These are phyloP conservation scores for Pelobates cultripes DNA, from an alignment of 2,797 vertebrate genomes.

Conservation along the genomic window DNA sequence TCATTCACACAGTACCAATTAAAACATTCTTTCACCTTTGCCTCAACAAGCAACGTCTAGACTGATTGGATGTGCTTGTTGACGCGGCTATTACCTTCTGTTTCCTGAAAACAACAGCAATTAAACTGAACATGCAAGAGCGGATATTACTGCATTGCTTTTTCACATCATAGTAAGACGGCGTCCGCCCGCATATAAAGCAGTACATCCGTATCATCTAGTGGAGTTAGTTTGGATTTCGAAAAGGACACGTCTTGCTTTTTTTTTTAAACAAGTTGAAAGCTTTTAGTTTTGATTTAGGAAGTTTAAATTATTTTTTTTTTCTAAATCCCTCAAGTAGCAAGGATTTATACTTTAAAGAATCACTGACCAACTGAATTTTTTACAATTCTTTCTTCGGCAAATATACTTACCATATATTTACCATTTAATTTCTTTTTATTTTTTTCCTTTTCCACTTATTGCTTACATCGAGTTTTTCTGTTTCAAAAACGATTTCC, in stretches of 20 bases:
- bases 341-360: constrained; percentile 70
- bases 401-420: constrained; percentile 76
- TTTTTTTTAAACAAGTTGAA: constrained; percentile 71
- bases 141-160: constrained; percentile 66
- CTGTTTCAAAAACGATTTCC: constrained; percentile 51
- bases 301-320: constrained; percentile 65
- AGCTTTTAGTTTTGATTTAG: constrained; percentile 80
- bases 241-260: constrained; percentile 67
- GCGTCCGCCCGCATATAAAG: constrained; percentile 79
- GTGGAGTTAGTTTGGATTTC: constrained; percentile 44
- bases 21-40: constrained; percentile 60
- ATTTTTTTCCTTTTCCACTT: constrained; percentile 75
- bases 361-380: constrained; percentile 96
- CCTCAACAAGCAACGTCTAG: constrained; percentile 78
- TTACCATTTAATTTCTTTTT: constrained; percentile 66
- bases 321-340: constrained; percentile 87
- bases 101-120: constrained; percentile 93
- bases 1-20: constrained; percentile 72
- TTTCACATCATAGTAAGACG: constrained; percentile 80
- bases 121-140: constrained; percentile 80
- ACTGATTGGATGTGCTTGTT: constrained; percentile 74
- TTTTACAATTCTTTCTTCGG: constrained; percentile 82
- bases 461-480: constrained; percentile 75
- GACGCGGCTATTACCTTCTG: constrained; percentile 85
- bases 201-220: constrained; percentile 70